Conservation (phyloP, 2,888 invertebrate genomes). For the Diarsia rubi region DNA sequence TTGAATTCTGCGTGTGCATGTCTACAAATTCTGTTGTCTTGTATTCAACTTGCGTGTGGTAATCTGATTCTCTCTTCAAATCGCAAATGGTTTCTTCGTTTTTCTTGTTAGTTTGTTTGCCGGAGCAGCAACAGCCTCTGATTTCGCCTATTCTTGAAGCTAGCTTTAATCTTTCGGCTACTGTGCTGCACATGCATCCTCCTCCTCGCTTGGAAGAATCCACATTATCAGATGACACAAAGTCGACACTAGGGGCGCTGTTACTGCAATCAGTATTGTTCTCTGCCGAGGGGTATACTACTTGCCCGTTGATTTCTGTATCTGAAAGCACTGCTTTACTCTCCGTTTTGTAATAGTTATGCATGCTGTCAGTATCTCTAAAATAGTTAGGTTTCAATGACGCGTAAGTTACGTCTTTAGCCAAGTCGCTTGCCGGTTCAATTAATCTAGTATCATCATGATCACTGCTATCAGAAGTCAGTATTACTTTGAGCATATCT, state of each 20-base stretch:
- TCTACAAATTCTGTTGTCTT: conserved; percentile 68
- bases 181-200: conserved; percentile 76
- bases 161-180: conserved; percentile 75
- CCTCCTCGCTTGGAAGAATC: conserved; percentile 36
- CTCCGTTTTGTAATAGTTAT: conserved; percentile 73
- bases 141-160: conserved; percentile 59
- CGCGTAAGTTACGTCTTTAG: conserved; percentile 73
- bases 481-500: conserved; percentile 76
- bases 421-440: conserved; percentile 67
- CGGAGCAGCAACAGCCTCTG: conserved; percentile 72
- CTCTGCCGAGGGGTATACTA: conserved; percentile 69
- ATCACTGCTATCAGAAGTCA: conserved; percentile 79
- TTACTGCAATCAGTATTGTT: conserved; percentile 63
- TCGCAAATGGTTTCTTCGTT: conserved; percentile 76
- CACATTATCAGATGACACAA: conserved; percentile 49
- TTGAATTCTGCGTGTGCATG: conserved; percentile 76
- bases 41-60: conserved; percentile 57
- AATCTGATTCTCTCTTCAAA: conserved; percentile 69
- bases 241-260: conserved; percentile 55
- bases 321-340: conserved; percentile 61
- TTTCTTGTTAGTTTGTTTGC: conserved; percentile 52
- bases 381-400: conserved; percentile 74
- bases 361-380: conserved; percentile 76
- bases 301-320: conserved; percentile 53
- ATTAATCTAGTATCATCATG: conserved; percentile 67